Evolutionary conservation across 1,140 invertebrate genomes (phyloP).

Genomic region (Drosophila pandora): DNA sequence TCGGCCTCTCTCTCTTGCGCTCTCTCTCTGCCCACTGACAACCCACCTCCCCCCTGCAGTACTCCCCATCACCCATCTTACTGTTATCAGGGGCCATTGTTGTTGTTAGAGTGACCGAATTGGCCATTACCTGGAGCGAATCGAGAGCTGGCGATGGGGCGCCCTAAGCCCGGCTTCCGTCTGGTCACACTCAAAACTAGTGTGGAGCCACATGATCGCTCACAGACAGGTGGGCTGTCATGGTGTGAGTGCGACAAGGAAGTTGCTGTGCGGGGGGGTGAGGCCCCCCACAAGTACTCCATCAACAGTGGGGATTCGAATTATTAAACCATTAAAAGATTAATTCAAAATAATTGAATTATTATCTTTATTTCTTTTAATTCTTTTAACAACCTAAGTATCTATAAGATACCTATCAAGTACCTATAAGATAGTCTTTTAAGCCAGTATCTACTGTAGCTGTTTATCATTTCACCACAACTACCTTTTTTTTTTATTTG

Average conservation of each 20-base stretch:
- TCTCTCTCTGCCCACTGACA: conserved; percentile 15
- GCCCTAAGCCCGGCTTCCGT: conserved; percentile 12
- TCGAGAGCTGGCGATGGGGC: conserved; percentile 11
- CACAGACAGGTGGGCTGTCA: conserved; percentile 37
- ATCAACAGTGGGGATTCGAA: conserved; percentile 12
- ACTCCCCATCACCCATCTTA: conserved; percentile 17
- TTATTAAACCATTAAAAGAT: background rate
- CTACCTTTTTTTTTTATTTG: conserved; percentile 12
- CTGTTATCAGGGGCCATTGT: conserved; percentile 61
- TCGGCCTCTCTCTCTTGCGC: conserved; percentile 21
- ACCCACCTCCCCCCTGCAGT: background rate
- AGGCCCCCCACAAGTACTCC: conserved; percentile 1
- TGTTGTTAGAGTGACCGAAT: conserved; percentile 62
- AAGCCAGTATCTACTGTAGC: conserved; percentile 5
- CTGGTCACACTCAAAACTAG: conserved; percentile 65
- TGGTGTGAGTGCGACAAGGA: conserved; percentile 49
- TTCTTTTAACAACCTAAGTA: background rate
- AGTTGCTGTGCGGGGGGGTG: conserved; percentile 34
- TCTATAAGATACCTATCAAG: background rate
- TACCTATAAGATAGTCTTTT: background rate
- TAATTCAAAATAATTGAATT: background rate
- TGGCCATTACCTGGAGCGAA: conserved; percentile 35
- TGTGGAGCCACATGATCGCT: conserved; percentile 52
- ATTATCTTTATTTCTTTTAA: background rate
- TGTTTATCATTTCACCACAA: conserved; percentile 64